Evolutionary conservation across 2,797 vertebrate genomes (phyloP).

Genomic region (Sphenopsis melanotis): DNA sequence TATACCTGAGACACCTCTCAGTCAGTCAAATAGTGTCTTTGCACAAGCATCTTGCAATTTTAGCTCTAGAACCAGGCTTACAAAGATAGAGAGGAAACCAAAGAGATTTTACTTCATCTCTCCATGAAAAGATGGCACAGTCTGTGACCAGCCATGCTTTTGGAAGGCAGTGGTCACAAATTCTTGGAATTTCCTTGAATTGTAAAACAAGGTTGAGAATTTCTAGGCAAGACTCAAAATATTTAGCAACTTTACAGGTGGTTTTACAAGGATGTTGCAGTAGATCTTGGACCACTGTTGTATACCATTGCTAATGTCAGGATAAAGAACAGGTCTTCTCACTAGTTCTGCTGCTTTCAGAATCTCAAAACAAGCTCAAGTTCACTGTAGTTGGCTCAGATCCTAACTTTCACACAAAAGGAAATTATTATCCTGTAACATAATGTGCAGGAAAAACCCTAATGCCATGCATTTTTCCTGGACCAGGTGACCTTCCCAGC

Average conservation of each 20-base stretch:
- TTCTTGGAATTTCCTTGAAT: neutral
- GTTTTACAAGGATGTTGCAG: neutral
- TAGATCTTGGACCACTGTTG: neutral
- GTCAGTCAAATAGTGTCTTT: neutral
- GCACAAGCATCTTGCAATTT: neutral
- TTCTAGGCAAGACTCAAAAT: constrained; percentile 7
- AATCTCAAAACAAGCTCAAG: neutral
- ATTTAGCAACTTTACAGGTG: neutral
- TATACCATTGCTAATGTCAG: neutral
- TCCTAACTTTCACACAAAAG: neutral
- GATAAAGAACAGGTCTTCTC: neutral
- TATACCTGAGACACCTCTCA: neutral
- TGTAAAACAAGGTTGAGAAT: neutral
- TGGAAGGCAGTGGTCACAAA: neutral
- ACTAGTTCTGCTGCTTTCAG: neutral
- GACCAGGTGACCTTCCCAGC: neutral
- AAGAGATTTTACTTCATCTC: neutral
- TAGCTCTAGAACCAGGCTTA: neutral
- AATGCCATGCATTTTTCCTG: neutral
- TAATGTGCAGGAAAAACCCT: neutral
- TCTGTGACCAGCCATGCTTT: neutral
- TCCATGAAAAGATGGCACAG: neutral
- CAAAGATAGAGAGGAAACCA: neutral
- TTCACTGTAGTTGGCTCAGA: neutral
- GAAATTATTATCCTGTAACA: neutral